Conservation (phyloP, 2,888 invertebrate genomes). For the Ornithoptera alexandrae region DNA sequence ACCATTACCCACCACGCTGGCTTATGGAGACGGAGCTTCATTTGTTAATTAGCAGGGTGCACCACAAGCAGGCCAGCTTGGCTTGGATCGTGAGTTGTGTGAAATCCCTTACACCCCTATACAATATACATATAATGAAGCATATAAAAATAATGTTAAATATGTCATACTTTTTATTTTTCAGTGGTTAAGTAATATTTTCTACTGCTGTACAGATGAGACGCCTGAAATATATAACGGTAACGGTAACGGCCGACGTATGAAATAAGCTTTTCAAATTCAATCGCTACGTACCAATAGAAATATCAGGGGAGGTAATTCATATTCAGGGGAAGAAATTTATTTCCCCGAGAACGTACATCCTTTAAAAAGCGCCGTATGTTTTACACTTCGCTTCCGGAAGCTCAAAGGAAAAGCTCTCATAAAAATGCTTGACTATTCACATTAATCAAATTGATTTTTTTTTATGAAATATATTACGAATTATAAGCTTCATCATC, state of each 20-base stretch:
- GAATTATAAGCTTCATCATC: too few relatives aligned
- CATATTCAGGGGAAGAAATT: slow-evolving; percentile 38
- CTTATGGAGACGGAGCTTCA: too few relatives aligned
- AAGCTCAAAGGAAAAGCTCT: slow-evolving; percentile 6
- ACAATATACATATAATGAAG: too few relatives aligned
- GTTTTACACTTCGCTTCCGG: slow-evolving; percentile 15
- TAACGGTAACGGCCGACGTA: slow-evolving; percentile 28
- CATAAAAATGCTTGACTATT: background rate
- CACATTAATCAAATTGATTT: background rate
- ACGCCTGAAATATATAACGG: slow-evolving; percentile 32
- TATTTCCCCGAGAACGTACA: slow-evolving; percentile 21
- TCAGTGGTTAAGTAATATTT: background rate
- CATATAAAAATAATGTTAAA: too few relatives aligned
- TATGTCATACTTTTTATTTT: too few relatives aligned
- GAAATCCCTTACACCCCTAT: too few relatives aligned
- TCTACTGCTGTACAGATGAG: slow-evolving; percentile 3
- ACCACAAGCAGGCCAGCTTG: too few relatives aligned
- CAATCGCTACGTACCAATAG: slow-evolving; percentile 38
- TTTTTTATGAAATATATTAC: background rate
- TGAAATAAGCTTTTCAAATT: slow-evolving; percentile 36
- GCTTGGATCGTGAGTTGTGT: too few relatives aligned
- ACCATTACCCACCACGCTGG: too few relatives aligned
- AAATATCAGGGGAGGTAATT: slow-evolving; percentile 40
- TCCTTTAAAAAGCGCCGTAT: slow-evolving; percentile 9
- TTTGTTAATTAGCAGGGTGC: too few relatives aligned